Base-by-base conservation (phyloP, 2,888 invertebrate genomes). In the Miltochrista miniata region DNA sequence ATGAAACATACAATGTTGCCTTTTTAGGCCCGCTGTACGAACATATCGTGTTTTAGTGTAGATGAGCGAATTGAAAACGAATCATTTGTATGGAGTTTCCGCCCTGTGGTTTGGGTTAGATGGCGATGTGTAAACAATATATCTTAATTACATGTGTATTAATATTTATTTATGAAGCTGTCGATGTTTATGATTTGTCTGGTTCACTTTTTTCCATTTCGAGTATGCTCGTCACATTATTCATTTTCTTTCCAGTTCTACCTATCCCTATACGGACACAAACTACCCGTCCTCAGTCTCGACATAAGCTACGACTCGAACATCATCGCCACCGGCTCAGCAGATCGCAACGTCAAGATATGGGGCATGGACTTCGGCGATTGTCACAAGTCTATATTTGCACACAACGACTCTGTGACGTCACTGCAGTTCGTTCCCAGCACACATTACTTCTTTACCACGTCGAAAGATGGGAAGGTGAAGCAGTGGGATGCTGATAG, bases 311-410 rank as follows among this genome's bases (percentile, higher is more conserved):
- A 95, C 65, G 98, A 98, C 81, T 96, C 96, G 0, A 93, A 94
- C 9, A 81, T 99, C 18, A 96, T 99, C 59, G 97, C 95, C 9
- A 98, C 99, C 0, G 99, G 99, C 7, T 98, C 99, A 2, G 96
- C 97, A 0, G 99, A 99, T 90, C 94, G 98, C 36, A 98, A 97
- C 81, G 94, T 99, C 29, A 98, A 99, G 92, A 95, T 99, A 57
- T 99, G 99, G 99, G 99, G 99, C 33, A 93, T 99, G 88, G 98
- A 99, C 87, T 99, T 98, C 82, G 99, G 99, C n/a, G 98, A 99
- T 83, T 99, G 98, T 70, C 99, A 98, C 87, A 95, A 95, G 73
- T 98, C 98, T 0, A 93, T 99, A 64, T 98, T 98, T 83, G 99
- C 98, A 0, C 99, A 99, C 83, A 98, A 99, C 72, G 98, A 98